phyloP scores from a whole-genome alignment of 2,113 vertebrate genomes.

The Melanerpes formicivorus region DNA sequence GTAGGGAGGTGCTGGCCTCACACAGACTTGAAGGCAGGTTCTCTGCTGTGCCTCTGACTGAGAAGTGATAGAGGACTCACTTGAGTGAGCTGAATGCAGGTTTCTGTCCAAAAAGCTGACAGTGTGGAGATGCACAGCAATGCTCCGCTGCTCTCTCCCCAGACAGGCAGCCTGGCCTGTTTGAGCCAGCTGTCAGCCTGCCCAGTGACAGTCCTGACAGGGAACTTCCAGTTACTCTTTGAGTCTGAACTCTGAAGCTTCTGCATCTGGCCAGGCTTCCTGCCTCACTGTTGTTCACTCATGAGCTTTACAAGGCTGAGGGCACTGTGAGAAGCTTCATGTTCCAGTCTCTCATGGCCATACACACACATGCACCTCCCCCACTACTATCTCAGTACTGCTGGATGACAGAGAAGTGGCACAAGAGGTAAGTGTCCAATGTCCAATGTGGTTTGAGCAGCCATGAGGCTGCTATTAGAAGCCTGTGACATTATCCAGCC shows the following conservation, averaged over 20 bases:
- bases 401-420: background rate
- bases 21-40: background rate
- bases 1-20: background rate
- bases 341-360: background rate
- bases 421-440: background rate
- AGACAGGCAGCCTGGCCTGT: background rate
- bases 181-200: background rate
- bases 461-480: background rate
- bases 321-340: background rate
- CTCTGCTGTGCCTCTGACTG: background rate
- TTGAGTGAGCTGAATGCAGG: background rate
- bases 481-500: background rate
- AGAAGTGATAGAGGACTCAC: background rate
- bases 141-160: background rate
- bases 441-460: background rate
- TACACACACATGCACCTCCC: background rate
- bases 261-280: background rate
- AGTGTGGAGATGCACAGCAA: background rate
- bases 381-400: background rate
- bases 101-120: background rate
- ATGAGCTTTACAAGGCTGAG: background rate
- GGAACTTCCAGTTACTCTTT: background rate
- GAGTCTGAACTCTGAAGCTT: background rate
- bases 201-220: background rate
- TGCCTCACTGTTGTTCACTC: background rate